Base-by-base conservation (phyloP, 2,797 vertebrate genomes). In the Sebastes nivosus region DNA sequence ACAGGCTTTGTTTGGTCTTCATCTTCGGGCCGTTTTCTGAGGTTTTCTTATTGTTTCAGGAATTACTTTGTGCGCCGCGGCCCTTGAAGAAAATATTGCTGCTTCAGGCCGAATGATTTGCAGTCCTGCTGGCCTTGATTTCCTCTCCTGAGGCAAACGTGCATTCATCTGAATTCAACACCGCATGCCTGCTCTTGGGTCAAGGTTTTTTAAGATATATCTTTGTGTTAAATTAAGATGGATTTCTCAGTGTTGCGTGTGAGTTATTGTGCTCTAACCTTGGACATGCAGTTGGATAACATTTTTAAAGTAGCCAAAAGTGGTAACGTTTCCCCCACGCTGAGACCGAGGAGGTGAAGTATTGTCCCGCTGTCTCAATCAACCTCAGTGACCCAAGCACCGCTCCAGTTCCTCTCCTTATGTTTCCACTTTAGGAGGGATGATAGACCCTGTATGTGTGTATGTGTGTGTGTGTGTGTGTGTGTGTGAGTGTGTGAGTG, bases 41-140 rank as follows among this genome's bases (percentile, higher is more conserved):
- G 80, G 27, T 75, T 87, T 88, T 75, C 67, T 57, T 38, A 83
- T 90, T 83, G 82, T 86, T 82, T 78, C 67, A 77, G 82, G 78
- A 82, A 81, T 75, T 59, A 36, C 60, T 79, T 34, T 78, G 55
- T 80, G 61, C 63, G 76, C 67, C 6, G 42, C 18, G 32, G 52
- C 68, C 67, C 72, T 79, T 80, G 67, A 73, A 82, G 64, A 80
- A 79, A 77, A 85, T 79, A 70, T 60, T 83, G 79, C 70, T 63
- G 84, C 87, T 75, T 81, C 67, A 58, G 87, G 81, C 67, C 0
- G 4, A 75, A 70, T 87, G 77, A 89, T 92, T 87, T 90, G 82
- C 81, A 36, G 72, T 50, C 69, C 50, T 73, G 55, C 68, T 76
- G 82, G 81, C 80, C 84, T 84, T 52, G 80, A 90, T 87, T 88